phyloP scores from a whole-genome alignment of 2,888 invertebrate genomes.

The Pachydiplax longipennis region DNA sequence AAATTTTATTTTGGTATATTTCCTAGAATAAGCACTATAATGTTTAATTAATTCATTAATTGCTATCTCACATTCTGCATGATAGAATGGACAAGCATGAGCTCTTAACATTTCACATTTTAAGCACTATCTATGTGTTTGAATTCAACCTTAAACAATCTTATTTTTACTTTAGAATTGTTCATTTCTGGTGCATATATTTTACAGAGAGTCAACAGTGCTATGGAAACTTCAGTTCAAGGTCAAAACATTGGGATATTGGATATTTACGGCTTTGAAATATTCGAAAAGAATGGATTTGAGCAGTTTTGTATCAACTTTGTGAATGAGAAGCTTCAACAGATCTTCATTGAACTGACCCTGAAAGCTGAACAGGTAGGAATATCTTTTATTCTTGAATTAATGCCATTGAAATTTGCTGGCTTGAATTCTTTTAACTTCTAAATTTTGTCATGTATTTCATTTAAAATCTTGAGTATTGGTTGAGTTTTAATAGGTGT shows the following conservation, averaged over 20 bases:
- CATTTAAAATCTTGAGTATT: no score
- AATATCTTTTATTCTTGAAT: not conserved
- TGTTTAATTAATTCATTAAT: no score
- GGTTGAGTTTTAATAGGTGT: no score
- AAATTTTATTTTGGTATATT: no score
- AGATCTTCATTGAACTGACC: constrained; percentile 75
- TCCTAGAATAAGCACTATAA: no score
- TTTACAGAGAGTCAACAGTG: constrained; percentile 68
- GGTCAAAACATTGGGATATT: constrained; percentile 68
- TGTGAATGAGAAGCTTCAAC: constrained; percentile 75
- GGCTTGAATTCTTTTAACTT: no score
- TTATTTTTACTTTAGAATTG: constrained; percentile 1
- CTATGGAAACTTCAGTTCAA: constrained; percentile 64
- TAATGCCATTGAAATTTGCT: no score
- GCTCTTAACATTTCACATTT: no score
- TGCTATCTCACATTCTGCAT: no score
- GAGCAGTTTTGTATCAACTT: constrained; percentile 77
- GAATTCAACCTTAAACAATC: not conserved
- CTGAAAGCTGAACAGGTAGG: constrained; percentile 73
- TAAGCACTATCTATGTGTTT: no score
- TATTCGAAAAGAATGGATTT: constrained; percentile 73
- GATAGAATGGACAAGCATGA: not conserved
- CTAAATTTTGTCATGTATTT: no score
- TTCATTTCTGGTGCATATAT: constrained; percentile 44
- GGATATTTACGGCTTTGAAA: constrained; percentile 77